A percentile compares a stretch with the other conserved stretches of the same genome.
These are phyloP conservation scores for Hylaea fasciaria DNA, from an alignment of 2,888 invertebrate species.

Conservation along the genomic window DNA sequence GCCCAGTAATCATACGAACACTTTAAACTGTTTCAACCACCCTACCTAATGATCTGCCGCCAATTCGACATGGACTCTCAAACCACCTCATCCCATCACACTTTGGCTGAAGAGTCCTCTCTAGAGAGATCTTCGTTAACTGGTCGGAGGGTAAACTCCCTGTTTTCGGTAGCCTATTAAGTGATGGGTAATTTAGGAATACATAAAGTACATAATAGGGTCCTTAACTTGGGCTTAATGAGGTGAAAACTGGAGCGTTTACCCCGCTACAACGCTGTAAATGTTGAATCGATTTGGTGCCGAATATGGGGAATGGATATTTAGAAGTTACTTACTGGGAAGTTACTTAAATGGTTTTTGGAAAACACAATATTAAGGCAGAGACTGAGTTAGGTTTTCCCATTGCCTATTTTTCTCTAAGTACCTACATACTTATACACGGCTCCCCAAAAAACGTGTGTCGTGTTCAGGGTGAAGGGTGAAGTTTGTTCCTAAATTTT, in stretches of 20 bases:
- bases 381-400: too few relatives aligned
- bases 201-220: constrained; percentile 85
- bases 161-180: constrained; percentile 75
- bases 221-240: constrained; percentile 81
- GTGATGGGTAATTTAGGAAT: constrained; percentile 85
- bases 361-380: background rate
- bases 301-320: constrained; percentile 8
- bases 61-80: constrained; percentile 56
- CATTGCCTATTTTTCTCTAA: too few relatives aligned
- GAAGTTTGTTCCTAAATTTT: too few relatives aligned
- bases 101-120: constrained; percentile 9
- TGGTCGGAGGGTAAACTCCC: constrained; percentile 71
- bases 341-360: background rate
- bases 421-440: too few relatives aligned
- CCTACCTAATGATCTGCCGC: constrained; percentile 64
- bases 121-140: constrained; percentile 53
- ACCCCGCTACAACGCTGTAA: constrained; percentile 62
- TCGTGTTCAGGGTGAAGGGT: too few relatives aligned
- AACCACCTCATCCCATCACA: constrained; percentile 38
- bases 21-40: constrained; percentile 68
- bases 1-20: constrained; percentile 79
- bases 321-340: constrained; percentile 2
- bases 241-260: constrained; percentile 81
- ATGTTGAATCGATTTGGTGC: constrained; percentile 59
- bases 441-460: too few relatives aligned